These are phyloP conservation scores for Meriones psammophilus DNA, from an alignment of 2,797 vertebrate genomes.

Conservation along the genomic window DNA sequence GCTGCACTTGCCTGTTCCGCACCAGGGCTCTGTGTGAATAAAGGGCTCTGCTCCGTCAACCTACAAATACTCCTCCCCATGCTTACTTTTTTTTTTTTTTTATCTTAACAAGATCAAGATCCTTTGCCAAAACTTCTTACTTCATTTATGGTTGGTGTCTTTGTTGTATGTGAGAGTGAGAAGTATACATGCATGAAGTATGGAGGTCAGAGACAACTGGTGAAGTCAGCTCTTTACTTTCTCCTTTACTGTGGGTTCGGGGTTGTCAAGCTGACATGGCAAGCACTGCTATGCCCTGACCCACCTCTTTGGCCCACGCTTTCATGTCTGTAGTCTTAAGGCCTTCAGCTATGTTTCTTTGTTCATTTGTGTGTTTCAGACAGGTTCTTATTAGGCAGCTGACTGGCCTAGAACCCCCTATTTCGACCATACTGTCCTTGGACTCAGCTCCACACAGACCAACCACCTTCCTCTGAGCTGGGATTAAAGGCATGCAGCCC, in stretches of 20 bases:
- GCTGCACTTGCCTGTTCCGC: not conserved
- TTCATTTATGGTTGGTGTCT: conserved; percentile 11
- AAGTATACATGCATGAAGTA: not conserved
- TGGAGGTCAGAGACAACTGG: not conserved
- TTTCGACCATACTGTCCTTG: not conserved
- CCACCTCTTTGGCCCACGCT: not conserved
- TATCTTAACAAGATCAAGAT: not conserved
- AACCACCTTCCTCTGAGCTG: not conserved
- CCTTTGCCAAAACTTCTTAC: conserved; percentile 27
- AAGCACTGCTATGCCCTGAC: not conserved
- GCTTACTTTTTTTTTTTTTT: not conserved
- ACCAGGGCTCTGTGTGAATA: conserved; percentile 11
- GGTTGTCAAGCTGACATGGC: no score
- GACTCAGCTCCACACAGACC: not conserved
- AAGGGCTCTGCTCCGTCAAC: not conserved
- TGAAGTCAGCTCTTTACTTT: not conserved
- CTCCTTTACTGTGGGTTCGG: not conserved
- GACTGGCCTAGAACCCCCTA: not conserved
- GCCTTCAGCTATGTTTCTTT: not conserved
- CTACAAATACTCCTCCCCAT: conserved; percentile 41
- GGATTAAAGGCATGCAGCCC: not conserved
- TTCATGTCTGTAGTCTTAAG: not conserved
- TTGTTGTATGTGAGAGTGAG: not conserved
- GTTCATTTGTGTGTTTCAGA: not conserved
- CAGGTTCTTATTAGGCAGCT: not conserved